These are phyloP conservation scores for Aurelia sp. DNA, from an alignment of 30 jellyfish, hydroid and myxozoan species.

Conservation along the genomic window DNA sequence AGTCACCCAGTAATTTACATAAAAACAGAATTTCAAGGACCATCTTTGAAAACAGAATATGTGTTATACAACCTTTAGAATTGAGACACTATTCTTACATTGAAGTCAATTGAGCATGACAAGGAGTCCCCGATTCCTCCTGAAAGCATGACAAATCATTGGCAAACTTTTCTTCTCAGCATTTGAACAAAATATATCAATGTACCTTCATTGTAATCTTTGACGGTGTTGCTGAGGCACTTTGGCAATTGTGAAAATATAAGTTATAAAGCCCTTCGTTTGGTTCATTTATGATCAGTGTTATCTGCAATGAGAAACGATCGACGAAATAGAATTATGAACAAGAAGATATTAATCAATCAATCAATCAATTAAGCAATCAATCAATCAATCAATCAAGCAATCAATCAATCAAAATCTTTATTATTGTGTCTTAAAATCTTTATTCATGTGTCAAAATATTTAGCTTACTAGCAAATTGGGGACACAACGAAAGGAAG, in stretches of 20 bases:
- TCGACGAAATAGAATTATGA: not conserved
- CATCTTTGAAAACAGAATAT: too few species aligned
- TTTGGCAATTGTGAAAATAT: slow-evolving; percentile 90
- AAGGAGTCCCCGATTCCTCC: not conserved
- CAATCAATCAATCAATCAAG: too few species aligned
- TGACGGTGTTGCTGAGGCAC: slow-evolving; percentile 2
- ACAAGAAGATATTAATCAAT: not conserved
- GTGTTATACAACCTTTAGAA: too few species aligned
- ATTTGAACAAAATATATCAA: not conserved
- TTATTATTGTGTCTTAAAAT: too few species aligned
- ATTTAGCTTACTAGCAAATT: too few species aligned
- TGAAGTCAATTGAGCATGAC: not conserved
- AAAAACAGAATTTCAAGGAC: too few species aligned
- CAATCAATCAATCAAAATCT: too few species aligned
- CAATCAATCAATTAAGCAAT: not conserved
- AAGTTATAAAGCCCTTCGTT: slow-evolving; percentile 92
- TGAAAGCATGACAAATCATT: not conserved
- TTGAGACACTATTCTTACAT: too few species aligned
- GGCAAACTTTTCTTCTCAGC: not conserved
- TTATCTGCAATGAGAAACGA: slow-evolving; percentile 64
- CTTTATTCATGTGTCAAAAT: too few species aligned
- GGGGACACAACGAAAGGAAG: too few species aligned
- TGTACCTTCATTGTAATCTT: slow-evolving; percentile 78
- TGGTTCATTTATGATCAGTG: slow-evolving; percentile 54
- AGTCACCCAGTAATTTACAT: too few species aligned